Evolutionary conservation across 2,888 invertebrate genomes (phyloP).

Genomic region (Drosophila rellima): DNA sequence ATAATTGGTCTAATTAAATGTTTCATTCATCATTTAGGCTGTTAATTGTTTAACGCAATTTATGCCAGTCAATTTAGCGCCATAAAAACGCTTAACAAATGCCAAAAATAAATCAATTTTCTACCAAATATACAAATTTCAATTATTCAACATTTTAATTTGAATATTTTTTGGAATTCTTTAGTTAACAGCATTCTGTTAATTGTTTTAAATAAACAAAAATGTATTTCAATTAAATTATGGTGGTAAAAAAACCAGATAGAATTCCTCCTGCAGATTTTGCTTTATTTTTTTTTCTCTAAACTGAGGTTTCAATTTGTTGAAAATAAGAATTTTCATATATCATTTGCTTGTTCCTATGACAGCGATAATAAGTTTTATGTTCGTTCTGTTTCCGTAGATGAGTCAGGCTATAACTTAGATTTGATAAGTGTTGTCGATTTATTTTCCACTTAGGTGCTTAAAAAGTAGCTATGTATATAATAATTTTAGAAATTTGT

Average conservation of each 20-base stretch:
- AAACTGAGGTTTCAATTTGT: too few relatives aligned
- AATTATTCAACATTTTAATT: slow-evolving; percentile 11
- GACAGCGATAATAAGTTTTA: background rate
- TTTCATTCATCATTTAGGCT: slow-evolving; percentile 40
- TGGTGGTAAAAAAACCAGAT: background rate
- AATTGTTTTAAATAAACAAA: background rate
- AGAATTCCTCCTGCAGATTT: background rate
- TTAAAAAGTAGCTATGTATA: too few relatives aligned
- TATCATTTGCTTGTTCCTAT: background rate
- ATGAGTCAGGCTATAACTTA: background rate
- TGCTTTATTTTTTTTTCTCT: background rate
- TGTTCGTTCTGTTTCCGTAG: background rate
- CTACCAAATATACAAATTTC: slow-evolving; percentile 10
- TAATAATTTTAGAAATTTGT: too few relatives aligned
- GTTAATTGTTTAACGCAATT: slow-evolving; percentile 47
- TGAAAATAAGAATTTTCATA: too few relatives aligned
- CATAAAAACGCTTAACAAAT: slow-evolving; percentile 39
- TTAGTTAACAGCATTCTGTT: background rate
- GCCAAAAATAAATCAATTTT: slow-evolving; percentile 10
- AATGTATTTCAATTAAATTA: background rate
- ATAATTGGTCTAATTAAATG: slow-evolving; percentile 69
- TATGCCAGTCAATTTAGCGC: slow-evolving; percentile 38
- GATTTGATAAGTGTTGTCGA: background rate
- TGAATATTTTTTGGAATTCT: background rate
- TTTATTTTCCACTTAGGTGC: too few relatives aligned